These are phyloP conservation scores for Lytechinus pictus DNA, from an alignment of 35 echinoderm and acorn worm genomes.

Conservation along the genomic window DNA sequence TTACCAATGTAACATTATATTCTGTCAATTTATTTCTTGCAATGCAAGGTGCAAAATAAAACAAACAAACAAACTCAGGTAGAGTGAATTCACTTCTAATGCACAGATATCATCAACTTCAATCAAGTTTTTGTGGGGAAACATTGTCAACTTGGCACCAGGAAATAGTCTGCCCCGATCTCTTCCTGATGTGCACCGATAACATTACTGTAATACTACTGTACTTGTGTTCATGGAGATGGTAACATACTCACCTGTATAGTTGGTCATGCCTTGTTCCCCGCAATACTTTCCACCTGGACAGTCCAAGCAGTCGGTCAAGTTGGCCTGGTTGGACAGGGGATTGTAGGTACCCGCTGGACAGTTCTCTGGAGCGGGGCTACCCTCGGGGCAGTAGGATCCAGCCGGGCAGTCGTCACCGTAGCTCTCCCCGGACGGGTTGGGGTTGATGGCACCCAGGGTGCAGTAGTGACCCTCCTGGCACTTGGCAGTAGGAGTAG, in stretches of 20 bases:
- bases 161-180: too few species aligned
- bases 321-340: constrained; percentile 62
- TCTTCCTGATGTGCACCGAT: background rate
- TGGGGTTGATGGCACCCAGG: constrained; percentile 83
- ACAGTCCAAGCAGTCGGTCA: constrained; percentile 78
- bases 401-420: constrained; percentile 95
- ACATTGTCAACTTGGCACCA: too few species aligned
- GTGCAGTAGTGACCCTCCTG: constrained; percentile 84
- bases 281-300: constrained; percentile 86
- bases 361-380: constrained; percentile 68
- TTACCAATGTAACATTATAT: too few species aligned
- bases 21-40: too few species aligned
- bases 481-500: constrained; percentile 78
- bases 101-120: too few species aligned
- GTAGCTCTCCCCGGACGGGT: constrained; percentile 80
- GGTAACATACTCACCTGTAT: constrained; percentile 63
- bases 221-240: too few species aligned
- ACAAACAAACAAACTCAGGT: too few species aligned
- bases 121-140: too few species aligned
- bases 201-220: background rate
- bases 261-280: constrained; percentile 82
- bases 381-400: constrained; percentile 83
- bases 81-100: too few species aligned
- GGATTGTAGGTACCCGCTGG: constrained; percentile 84
- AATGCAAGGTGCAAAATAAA: too few species aligned